These are phyloP conservation scores for Lacerta agilis DNA, from an alignment of 2,797 vertebrate species.

Conservation along the genomic window DNA sequence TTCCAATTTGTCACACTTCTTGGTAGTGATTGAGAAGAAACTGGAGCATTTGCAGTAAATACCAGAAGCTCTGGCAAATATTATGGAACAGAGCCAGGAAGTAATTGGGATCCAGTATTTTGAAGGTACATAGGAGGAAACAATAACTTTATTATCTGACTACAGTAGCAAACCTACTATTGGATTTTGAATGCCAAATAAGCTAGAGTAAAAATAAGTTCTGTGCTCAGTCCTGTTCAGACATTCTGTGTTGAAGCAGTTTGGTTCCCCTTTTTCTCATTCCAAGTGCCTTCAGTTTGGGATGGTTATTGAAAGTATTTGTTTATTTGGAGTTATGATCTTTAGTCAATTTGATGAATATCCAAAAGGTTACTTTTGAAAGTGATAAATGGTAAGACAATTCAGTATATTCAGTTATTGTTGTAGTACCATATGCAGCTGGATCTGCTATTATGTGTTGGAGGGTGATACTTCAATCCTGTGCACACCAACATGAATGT, in stretches of 20 bases:
- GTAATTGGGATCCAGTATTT: neutral
- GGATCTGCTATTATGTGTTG: neutral
- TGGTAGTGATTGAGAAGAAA: neutral
- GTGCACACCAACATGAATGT: neutral
- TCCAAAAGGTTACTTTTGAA: slow-evolving; percentile 15
- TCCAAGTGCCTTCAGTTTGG: neutral
- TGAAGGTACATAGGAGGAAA: slow-evolving; percentile 21
- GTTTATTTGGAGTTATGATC: neutral
- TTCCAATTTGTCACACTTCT: neutral
- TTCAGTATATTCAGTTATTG: neutral
- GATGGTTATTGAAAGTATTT: neutral
- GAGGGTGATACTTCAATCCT: neutral
- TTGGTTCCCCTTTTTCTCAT: neutral
- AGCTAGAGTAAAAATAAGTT: neutral
- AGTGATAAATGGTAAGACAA: neutral
- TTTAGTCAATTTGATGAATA: neutral
- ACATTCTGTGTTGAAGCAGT: neutral
- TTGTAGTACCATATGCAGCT: too few species aligned
- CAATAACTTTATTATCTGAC: neutral
- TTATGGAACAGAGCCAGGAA: slow-evolving; percentile 25
- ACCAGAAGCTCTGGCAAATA: neutral
- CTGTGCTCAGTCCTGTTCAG: neutral
- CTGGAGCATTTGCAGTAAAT: neutral
- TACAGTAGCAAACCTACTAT: neutral
- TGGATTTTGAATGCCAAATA: neutral